Conservation (phyloP, 2,113 vertebrate genomes). For the Silurus glanis region DNA sequence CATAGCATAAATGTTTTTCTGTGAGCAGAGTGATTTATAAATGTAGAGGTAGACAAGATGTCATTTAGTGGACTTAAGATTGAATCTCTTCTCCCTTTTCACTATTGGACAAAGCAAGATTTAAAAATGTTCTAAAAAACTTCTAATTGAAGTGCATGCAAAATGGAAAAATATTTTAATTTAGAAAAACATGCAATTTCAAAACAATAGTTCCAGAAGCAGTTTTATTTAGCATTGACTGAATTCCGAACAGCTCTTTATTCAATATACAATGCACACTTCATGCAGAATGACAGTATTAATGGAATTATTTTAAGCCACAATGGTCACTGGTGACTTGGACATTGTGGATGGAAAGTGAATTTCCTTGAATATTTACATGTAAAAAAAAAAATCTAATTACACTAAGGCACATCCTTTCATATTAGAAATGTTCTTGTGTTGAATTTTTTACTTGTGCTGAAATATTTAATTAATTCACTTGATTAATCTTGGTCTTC, state of each 20-base stretch:
- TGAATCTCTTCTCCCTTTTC: too few relatives aligned
- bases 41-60: not conserved
- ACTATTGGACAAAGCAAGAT: too few relatives aligned
- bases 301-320: not conserved
- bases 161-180: not conserved
- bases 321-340: not conserved
- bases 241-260: not conserved
- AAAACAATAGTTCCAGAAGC: not conserved
- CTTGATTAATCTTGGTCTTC: not conserved
- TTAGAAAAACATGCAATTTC: too few relatives aligned
- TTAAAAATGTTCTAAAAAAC: not conserved
- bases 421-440: not conserved
- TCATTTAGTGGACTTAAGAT: not conserved
- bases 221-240: not conserved
- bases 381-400: not conserved
- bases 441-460: not conserved
- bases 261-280: not conserved
- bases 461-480: not conserved
- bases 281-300: not conserved
- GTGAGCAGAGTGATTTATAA: not conserved
- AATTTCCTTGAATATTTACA: not conserved
- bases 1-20: not conserved
- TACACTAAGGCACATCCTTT: not conserved
- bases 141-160: not conserved
- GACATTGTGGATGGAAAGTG: not conserved